Conservation (phyloP, 1,140 invertebrate genomes). For the Drosophila sechellia region DNA sequence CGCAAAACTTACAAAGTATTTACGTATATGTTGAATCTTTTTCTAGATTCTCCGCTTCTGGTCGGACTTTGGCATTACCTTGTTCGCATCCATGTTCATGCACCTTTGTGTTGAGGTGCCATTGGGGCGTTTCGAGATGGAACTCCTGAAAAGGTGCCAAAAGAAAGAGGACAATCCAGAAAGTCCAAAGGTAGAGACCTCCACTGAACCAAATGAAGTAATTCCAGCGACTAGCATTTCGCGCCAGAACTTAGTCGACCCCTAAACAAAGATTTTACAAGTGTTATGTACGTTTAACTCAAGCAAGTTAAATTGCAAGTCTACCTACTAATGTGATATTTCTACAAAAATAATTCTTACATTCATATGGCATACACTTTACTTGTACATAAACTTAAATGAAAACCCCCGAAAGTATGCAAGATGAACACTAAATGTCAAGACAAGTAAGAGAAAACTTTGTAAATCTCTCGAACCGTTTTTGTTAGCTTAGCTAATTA, state of each 20-base stretch:
- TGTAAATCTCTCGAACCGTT: no score
- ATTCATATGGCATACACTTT: background rate
- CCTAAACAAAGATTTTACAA: slow-evolving; percentile 9
- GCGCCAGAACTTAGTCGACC: slow-evolving; percentile 61
- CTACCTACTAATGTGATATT: background rate
- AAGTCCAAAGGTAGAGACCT: background rate
- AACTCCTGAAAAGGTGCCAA: slow-evolving; percentile 11
- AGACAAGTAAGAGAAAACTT: no score
- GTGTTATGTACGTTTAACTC: no score
- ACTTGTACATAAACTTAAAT: background rate
- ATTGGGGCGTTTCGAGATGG: slow-evolving; percentile 49
- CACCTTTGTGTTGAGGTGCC: slow-evolving; percentile 68
- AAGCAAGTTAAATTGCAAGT: background rate
- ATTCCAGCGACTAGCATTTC: slow-evolving; percentile 46
- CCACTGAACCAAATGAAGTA: background rate
- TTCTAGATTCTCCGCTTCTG: slow-evolving; percentile 64
- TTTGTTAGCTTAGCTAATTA: background rate
- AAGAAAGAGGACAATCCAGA: background rate
- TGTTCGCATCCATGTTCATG: slow-evolving; percentile 56
- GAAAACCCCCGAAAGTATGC: slow-evolving; percentile 1
- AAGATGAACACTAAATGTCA: background rate
- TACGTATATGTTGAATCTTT: background rate
- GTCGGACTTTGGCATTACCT: slow-evolving; percentile 72
- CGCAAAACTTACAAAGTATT: background rate
- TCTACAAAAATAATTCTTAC: background rate